phyloP scores from a whole-genome alignment of 1,140 invertebrate genomes.

The Dreissena polymorpha region DNA sequence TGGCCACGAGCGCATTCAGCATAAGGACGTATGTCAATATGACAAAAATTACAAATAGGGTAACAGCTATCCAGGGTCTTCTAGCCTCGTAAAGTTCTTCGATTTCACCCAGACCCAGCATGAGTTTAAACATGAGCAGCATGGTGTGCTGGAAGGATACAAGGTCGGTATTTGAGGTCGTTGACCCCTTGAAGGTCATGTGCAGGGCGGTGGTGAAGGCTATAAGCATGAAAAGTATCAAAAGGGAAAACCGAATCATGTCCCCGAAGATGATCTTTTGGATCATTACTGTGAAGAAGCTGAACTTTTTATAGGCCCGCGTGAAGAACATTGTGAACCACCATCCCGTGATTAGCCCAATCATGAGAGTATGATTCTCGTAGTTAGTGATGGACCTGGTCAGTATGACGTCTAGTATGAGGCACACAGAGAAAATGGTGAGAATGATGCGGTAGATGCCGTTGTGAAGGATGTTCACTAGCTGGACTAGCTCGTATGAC shows the following conservation, averaged over 20 bases:
- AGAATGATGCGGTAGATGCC: slow-evolving; percentile 44
- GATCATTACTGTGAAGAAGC: slow-evolving; percentile 69
- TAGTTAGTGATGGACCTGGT: slow-evolving; percentile 1
- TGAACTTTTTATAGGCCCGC: slow-evolving; percentile 61
- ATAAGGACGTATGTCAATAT: slow-evolving; percentile 65
- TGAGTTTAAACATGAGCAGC: slow-evolving; percentile 67
- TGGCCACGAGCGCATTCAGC: slow-evolving; percentile 67
- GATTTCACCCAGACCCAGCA: slow-evolving; percentile 66
- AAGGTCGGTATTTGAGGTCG: slow-evolving; percentile 42
- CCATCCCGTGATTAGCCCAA: slow-evolving; percentile 64
- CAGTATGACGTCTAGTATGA: slow-evolving; percentile 34
- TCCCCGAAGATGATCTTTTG: slow-evolving; percentile 67
- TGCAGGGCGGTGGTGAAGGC: slow-evolving; percentile 62
- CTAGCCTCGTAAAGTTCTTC: slow-evolving; percentile 59
- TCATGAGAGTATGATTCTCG: slow-evolving; percentile 56
- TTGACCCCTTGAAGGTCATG: slow-evolving; percentile 57
- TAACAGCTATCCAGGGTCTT: slow-evolving; percentile 63
- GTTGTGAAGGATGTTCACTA: slow-evolving; percentile 50
- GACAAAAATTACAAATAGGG: slow-evolving; percentile 64
- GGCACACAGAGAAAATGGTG: slow-evolving; percentile 27
- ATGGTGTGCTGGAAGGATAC: slow-evolving; percentile 45
- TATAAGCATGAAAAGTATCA: slow-evolving; percentile 60
- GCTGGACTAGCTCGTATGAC: slow-evolving; percentile 12
- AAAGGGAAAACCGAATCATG: slow-evolving; percentile 63
- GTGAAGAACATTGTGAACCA: slow-evolving; percentile 65